Percentiles rank a stretch among this genome's conserved stretches.
Conservation (phyloP, 2,797 vertebrate genomes). For the Megaceryle alcyon region DNA sequence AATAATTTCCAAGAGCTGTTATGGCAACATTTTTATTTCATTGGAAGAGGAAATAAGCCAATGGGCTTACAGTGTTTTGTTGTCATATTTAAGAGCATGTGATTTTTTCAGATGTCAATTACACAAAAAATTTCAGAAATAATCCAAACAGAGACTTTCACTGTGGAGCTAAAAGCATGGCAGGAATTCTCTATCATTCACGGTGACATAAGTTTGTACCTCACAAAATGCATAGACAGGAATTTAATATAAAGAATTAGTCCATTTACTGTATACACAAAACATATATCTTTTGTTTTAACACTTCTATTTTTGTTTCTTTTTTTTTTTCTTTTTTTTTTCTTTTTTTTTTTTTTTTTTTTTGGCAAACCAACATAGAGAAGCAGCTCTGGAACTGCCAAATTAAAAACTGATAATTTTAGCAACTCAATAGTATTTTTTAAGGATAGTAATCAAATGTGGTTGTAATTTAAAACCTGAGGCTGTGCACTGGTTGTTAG, state of each 20-base stretch:
- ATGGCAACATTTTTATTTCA: slow-evolving; percentile 71
- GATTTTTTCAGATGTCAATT: slow-evolving; percentile 77
- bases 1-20: slow-evolving; percentile 73
- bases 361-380: slow-evolving; percentile 79
- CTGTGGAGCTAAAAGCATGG: slow-evolving; percentile 83
- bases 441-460: slow-evolving; percentile 87
- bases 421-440: slow-evolving; percentile 79
- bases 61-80: slow-evolving; percentile 76
- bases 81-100: slow-evolving; percentile 78
- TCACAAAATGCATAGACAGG: slow-evolving; percentile 88
- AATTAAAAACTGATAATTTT: slow-evolving; percentile 77
- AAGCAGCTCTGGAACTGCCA: slow-evolving; percentile 82
- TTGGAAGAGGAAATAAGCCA: slow-evolving; percentile 76
- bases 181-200: slow-evolving; percentile 83
- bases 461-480: slow-evolving; percentile 97
- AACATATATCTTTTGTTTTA: slow-evolving; percentile 79
- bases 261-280: slow-evolving; percentile 84
- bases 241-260: slow-evolving; percentile 88
- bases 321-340: neutral
- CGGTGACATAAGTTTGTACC: slow-evolving; percentile 84
- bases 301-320: slow-evolving; percentile 47
- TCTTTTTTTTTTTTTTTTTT: slow-evolving; percentile 46
- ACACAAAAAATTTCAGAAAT: slow-evolving; percentile 75
- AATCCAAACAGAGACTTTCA: slow-evolving; percentile 81
- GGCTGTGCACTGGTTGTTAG: slow-evolving; percentile 92